Base-by-base conservation (phyloP, 1,140 invertebrate genomes). In the Dendroctonus ponderosae region DNA sequence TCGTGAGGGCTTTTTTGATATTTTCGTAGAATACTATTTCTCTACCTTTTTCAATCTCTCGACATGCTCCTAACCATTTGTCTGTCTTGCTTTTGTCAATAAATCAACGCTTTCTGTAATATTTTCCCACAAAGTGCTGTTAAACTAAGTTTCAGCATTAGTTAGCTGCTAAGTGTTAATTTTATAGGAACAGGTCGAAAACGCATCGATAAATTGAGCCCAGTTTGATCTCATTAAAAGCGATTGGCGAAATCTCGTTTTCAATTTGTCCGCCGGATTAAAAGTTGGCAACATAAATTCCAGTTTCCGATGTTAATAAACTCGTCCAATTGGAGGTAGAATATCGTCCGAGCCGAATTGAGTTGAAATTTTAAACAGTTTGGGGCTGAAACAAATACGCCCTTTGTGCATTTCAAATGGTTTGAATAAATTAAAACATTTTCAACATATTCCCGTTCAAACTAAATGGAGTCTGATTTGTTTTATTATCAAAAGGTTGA, bases 251-350 rank as follows among this genome's bases (percentile, higher is more conserved):
- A 46, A 46, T 11, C 8, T 46, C 8, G 12, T 46, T 46, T 46
- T 46, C 43, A 12, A 46, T 46, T 12, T 46, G 43, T 11, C 12
- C 8, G 43, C 8, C 12, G 12, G 12, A 46, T 46, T 46, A 46
- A 46, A 46, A 46, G 43, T 46, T 46, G 43, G 8, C 8, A 46
- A 46, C 43, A 46, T 46, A 46, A 46, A 46, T 46, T 46, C 43
- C 8, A 46, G 12, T 12, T 46, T 46, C 12, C 43, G 12, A 46
- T 46, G 43, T 12, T 46, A 46, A 46, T 46, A 46, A 12, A 46
- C 8, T 46, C 43, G 43, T 11, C 43, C 12, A 11, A 12, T 12
- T 46, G 8, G 43, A 46, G 8, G 43, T 46, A 11, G 8, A 46
- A 46, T 11, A 11, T 46, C 43, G 43, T 12, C 12, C 43, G 12